phyloP scores from a whole-genome alignment of 2,797 vertebrate species.

The Pangasius macronema region DNA sequence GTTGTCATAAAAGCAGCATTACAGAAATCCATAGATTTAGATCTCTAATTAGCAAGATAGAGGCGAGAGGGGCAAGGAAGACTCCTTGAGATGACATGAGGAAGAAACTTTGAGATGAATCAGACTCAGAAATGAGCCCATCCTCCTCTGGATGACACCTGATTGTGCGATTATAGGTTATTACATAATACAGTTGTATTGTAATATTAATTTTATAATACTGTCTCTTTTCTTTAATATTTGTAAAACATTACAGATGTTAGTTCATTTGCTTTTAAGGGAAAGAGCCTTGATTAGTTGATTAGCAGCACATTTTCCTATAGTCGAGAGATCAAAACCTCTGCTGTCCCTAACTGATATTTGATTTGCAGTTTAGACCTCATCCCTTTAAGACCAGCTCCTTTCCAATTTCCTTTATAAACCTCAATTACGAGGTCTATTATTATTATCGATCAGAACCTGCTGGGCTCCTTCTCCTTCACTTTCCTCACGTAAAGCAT shows the following conservation, averaged over 20 bases:
- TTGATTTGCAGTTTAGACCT: conserved; percentile 56
- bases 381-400: conserved; percentile 26
- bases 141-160: not conserved
- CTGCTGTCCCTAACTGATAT: conserved; percentile 4
- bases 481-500: conserved; percentile 11
- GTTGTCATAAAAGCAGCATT: not conserved
- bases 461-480: conserved; percentile 44
- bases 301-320: not conserved
- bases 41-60: not conserved
- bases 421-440: conserved; percentile 49
- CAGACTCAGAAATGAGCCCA: not conserved
- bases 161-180: not conserved
- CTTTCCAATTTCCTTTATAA: conserved; percentile 53
- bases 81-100: not conserved
- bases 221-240: not conserved
- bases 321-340: not conserved
- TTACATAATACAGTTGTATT: not conserved
- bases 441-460: conserved; percentile 62
- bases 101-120: not conserved
- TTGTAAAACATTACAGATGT: not conserved
- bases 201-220: not conserved
- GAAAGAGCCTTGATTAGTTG: not conserved
- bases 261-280: not conserved
- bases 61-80: not conserved
- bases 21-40: not conserved